Percentiles rank a stretch among this genome's conserved stretches.
phyloP scores from a whole-genome alignment of 2,797 vertebrate species.

The Bradypodion ventrale region DNA sequence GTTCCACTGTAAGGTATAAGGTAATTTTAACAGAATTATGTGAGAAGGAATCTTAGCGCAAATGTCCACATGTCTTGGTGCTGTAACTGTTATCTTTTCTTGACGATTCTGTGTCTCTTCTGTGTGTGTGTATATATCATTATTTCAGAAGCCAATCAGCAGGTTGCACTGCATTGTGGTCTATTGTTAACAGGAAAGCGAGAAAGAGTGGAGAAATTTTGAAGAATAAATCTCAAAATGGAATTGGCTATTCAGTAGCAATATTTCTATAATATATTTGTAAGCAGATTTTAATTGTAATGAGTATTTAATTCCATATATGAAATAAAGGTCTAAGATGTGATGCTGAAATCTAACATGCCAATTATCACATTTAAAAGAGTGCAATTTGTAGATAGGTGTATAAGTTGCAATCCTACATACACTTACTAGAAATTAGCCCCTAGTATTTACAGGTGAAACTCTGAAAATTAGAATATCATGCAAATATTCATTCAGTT shows the following conservation, averaged over 20 bases:
- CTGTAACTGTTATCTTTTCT: not conserved
- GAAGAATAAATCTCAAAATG: not conserved
- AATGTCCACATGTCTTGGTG: not conserved
- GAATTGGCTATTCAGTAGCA: not conserved
- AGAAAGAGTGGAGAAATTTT: not conserved
- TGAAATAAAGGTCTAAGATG: slow-evolving; percentile 8
- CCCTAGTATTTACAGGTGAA: no score
- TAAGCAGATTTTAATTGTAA: not conserved
- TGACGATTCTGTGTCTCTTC: not conserved
- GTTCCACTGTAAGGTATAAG: no score
- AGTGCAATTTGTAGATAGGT: not conserved
- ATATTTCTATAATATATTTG: not conserved
- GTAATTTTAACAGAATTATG: not conserved
- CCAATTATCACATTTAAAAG: not conserved
- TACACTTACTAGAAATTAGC: not conserved
- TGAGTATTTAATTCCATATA: not conserved
- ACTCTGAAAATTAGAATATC: no score
- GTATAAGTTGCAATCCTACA: not conserved
- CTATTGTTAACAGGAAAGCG: not conserved
- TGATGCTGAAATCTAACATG: not conserved
- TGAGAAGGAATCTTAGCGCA: not conserved
- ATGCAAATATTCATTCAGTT: no score
- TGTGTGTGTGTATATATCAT: no score
- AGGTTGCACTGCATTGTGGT: not conserved
- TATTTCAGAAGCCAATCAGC: not conserved